A percentile compares a stretch with the other conserved stretches of the same genome.
phyloP scores from a whole-genome alignment of 2,888 invertebrate genomes.

The Pheosia gnoma region DNA sequence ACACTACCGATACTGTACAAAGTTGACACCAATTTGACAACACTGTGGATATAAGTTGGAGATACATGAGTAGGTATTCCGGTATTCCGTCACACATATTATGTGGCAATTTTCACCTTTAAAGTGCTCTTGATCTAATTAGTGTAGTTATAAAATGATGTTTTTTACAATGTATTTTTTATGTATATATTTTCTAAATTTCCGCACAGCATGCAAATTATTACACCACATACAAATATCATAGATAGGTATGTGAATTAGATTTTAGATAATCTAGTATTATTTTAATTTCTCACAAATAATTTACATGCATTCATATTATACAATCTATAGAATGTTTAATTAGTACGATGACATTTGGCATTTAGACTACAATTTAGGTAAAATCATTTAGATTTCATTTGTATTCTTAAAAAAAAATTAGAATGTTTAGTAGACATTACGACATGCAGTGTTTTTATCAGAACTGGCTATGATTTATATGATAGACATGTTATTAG shows the following conservation, averaged over 20 bases:
- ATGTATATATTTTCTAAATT: too few species aligned
- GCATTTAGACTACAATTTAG: background rate
- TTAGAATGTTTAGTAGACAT: background rate
- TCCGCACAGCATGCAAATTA: too few species aligned
- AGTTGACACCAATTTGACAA: slow-evolving; percentile 49
- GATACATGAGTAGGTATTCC: slow-evolving; percentile 20
- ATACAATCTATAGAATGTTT: slow-evolving; percentile 2
- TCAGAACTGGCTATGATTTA: background rate
- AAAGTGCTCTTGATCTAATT: background rate
- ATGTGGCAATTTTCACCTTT: slow-evolving; percentile 22
- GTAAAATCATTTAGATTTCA: background rate
- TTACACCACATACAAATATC: too few species aligned
- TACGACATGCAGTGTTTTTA: background rate
- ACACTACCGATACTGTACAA: slow-evolving; percentile 25
- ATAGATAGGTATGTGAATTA: background rate
- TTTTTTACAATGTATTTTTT: too few species aligned
- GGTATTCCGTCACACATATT: slow-evolving; percentile 37
- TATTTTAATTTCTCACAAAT: background rate
- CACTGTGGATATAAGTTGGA: slow-evolving; percentile 26
- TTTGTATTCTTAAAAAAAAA: background rate
- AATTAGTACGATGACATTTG: slow-evolving; percentile 2
- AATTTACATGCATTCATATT: background rate
- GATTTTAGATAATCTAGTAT: background rate
- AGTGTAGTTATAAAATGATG: too few species aligned
- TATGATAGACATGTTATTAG: slow-evolving; percentile 5